Percentiles rank a stretch among this genome's conserved stretches.
These are phyloP conservation scores for Holocentrus rufus DNA, from an alignment of 2,797 vertebrate genomes.

Conservation along the genomic window DNA sequence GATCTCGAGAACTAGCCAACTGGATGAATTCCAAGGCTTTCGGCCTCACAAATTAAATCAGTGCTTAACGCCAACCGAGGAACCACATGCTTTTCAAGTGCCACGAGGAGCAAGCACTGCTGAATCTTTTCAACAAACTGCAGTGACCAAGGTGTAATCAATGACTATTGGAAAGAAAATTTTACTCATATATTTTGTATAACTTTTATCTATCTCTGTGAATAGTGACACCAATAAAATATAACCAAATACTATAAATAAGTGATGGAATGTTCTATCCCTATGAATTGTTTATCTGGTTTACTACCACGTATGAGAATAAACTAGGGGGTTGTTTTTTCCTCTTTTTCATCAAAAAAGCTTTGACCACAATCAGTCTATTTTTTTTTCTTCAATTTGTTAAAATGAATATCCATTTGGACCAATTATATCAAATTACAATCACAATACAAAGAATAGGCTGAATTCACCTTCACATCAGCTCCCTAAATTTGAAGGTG, in stretches of 20 bases:
- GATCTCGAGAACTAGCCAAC: conserved; percentile 65
- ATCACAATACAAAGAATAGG: conserved; percentile 64
- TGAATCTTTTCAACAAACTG: conserved; percentile 71
- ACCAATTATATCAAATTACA: conserved; percentile 65
- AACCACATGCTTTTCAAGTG: conserved; percentile 72
- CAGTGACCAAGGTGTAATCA: conserved; percentile 66
- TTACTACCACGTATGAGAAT: conserved; percentile 30
- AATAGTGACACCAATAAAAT: conserved; percentile 48
- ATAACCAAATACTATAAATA: conserved; percentile 45
- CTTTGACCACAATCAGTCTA: conserved; percentile 47
- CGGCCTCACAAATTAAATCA: conserved; percentile 75
- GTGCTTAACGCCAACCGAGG: conserved; percentile 70
- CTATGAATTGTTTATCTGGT: conserved; percentile 40
- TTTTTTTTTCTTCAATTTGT: conserved; percentile 60
- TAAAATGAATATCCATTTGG: conserved; percentile 51
- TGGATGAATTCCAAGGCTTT: conserved; percentile 75
- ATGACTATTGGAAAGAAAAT: conserved; percentile 50
- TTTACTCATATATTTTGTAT: conserved; percentile 42
- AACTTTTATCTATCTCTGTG: conserved; percentile 48
- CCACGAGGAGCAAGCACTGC: conserved; percentile 63
- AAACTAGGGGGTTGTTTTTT: conserved; percentile 45
- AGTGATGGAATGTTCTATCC: conserved; percentile 33
- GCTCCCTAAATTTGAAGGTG: conserved; percentile 59
- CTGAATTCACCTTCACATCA: conserved; percentile 63
- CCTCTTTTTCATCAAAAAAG: conserved; percentile 12